phyloP scores from a whole-genome alignment of 2,113 vertebrate species.

The Calyptommatus sinebrachiatus region DNA sequence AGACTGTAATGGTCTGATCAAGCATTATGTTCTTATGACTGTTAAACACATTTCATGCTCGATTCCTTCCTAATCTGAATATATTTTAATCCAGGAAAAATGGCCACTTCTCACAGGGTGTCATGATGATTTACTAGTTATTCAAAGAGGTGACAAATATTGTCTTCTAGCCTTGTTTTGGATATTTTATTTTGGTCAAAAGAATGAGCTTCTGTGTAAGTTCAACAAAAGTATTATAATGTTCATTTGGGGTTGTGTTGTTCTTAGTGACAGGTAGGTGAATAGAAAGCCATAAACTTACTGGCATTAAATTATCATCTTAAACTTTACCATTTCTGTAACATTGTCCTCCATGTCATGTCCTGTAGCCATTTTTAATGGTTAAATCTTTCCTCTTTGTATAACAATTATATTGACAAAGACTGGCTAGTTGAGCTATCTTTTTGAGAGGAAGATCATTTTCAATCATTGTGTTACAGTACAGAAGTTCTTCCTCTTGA shows the following conservation, averaged over 20 bases:
- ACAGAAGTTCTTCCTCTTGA: constrained; percentile 50
- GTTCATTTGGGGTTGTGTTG: not conserved
- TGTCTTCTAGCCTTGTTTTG: constrained; percentile 19
- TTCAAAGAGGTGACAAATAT: constrained; percentile 5
- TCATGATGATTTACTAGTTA: constrained; percentile 17
- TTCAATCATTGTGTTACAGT: not conserved
- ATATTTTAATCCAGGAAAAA: not conserved
- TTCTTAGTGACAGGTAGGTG: not conserved
- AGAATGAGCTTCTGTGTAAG: not conserved
- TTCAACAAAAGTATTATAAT: not conserved
- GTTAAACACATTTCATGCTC: not conserved
- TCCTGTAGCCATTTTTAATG: constrained; percentile 3
- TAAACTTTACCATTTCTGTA: not conserved
- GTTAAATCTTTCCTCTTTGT: not conserved
- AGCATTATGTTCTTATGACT: no score
- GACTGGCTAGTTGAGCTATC: not conserved
- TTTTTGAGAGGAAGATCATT: no score
- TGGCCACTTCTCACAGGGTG: not conserved
- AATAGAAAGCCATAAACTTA: no score
- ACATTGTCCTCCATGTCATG: no score
- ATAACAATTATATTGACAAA: constrained; percentile 25
- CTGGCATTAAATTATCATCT: not conserved
- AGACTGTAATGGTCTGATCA: no score
- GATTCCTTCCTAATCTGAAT: not conserved
- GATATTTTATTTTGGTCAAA: not conserved